Evolutionary conservation across 2,888 invertebrate genomes (phyloP), one percentile per base, ranked within the genome.

Genomic region (Dryococelus australis): DNA sequence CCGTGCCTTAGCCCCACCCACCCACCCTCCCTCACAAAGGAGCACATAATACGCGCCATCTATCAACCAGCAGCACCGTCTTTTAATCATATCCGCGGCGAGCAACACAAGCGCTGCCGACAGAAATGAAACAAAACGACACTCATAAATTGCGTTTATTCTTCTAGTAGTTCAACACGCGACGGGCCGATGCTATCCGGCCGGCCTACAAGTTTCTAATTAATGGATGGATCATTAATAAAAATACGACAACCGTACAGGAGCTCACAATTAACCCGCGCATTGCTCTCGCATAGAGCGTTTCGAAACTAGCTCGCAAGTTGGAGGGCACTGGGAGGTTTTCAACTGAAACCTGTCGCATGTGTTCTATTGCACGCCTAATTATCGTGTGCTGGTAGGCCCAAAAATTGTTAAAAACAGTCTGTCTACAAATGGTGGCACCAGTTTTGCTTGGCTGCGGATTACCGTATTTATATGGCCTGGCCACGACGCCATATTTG

Each of bases 61-160:
- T 65, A 65, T 65, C 65, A 65, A 65, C 65, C 47, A 16, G 65
- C 65, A 65, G 65, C 65, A 8, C 65, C 16, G 65, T n/a, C 65
- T 65, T 65, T 65, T 65, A 65, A 65, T 65, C 65, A 65, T 8
- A 65, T 65, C 65, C 65, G 65, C 65, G 65, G 65, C 20, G 20
- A 65, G 20, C 65, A 65, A 65, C 65, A 65, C 65, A 65, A 16
- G 65, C 65, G 65, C 65, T 65, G 65, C 65, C 65, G 65, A 65
- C 65, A 65, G 65, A 65, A 65, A 65, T 65, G 65, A 65, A 65
- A 65, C 65, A 65, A 65, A 65, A 65, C 65, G 65, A 65, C 65
- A 65, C 65, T 65, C 65, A 65, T 65, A 24, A 65, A 65, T 65
- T 65, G 16, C 65, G 20, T 65, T 65, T 20, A 65, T 65, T 65